Conservation (phyloP, 2,888 invertebrate species). For the Heliconius aoede region DNA sequence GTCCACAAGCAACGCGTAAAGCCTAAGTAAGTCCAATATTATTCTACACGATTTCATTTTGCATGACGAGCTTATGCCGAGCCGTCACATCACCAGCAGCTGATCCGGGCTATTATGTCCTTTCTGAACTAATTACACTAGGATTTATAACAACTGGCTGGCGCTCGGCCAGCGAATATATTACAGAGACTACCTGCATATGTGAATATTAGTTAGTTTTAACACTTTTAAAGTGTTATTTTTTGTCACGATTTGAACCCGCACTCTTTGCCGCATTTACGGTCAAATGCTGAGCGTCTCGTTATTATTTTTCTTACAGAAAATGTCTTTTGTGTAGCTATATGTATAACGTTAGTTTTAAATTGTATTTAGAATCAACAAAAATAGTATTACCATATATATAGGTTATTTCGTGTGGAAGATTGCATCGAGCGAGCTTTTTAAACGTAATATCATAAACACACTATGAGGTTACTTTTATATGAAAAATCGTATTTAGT, state of each 20-base stretch:
- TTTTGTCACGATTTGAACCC: no score
- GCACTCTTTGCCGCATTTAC: no score
- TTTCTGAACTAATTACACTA: conserved; percentile 26
- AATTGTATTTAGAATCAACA: conserved; percentile 1
- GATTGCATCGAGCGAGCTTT: conserved; percentile 10
- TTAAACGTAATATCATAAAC: conserved; percentile 1
- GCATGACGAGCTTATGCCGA: neutral
- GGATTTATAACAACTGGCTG: conserved; percentile 26
- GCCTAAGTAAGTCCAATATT: neutral
- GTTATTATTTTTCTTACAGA: no score
- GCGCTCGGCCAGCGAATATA: conserved; percentile 22
- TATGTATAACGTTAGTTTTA: neutral
- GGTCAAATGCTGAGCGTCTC: no score
- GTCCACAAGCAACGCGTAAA: neutral
- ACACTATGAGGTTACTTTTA: neutral
- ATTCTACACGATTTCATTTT: conserved; percentile 2
- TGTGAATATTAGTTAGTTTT: no score
- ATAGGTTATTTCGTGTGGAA: conserved; percentile 16
- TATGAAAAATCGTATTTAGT: conserved; percentile 3
- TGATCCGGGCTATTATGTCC: conserved; percentile 27
- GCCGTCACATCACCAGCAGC: conserved; percentile 26
- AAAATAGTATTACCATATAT: conserved; percentile 21
- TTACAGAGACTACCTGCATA: neutral
- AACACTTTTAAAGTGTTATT: no score
- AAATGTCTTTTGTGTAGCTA: neutral